Conservation (phyloP, 2,113 vertebrate species). For the Tragulus kanchil region DNA sequence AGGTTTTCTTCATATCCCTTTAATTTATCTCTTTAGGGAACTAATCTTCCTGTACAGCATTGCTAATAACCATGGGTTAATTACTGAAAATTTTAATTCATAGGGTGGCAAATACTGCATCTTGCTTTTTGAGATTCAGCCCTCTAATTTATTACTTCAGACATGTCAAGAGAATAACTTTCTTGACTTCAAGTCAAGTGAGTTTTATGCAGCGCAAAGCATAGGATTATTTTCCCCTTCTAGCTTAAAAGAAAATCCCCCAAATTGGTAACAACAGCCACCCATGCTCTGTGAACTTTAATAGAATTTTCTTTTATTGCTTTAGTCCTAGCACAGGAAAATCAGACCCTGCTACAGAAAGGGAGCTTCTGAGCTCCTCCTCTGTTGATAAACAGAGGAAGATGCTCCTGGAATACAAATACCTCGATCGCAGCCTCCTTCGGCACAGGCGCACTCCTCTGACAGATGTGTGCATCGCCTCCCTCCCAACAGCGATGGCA, state of each 20-base stretch:
- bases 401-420: constrained; percentile 67
- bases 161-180: constrained; percentile 16
- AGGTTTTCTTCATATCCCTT: neutral
- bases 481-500: constrained; percentile 77
- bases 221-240: neutral
- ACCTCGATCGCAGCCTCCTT: constrained; percentile 76
- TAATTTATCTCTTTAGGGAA: neutral
- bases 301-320: constrained; percentile 63
- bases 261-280: constrained; percentile 64
- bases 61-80: constrained; percentile 8
- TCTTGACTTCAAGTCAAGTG: constrained; percentile 52
- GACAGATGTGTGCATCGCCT: constrained; percentile 57
- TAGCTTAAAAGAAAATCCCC: constrained; percentile 66
- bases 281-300: constrained; percentile 69
- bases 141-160: neutral
- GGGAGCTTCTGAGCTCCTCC: constrained; percentile 11
- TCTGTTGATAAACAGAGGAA: constrained; percentile 10
- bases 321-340: constrained; percentile 68
- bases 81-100: constrained; percentile 4
- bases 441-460: constrained; percentile 35
- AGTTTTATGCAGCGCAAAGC: constrained; percentile 56
- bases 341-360: constrained; percentile 32
- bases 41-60: neutral
- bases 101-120: neutral
- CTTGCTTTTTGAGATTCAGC: constrained; percentile 35